A percentile compares a stretch with the other conserved stretches of the same genome.
Conservation (phyloP, 2,888 invertebrate genomes). For the Serrognathus titanus region DNA sequence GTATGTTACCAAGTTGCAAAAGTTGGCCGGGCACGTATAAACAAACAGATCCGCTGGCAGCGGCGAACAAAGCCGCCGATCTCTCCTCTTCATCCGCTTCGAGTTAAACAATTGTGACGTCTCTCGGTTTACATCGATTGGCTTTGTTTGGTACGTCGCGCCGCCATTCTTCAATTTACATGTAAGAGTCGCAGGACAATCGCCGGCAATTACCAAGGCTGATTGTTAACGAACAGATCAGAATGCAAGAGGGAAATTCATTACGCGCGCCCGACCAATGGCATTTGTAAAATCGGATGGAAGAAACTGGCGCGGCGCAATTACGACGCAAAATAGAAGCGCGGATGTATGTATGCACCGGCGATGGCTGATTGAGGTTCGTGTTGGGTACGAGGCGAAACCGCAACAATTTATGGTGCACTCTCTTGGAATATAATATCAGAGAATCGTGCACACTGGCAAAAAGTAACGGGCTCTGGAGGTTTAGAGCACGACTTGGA, state of each 20-base stretch:
- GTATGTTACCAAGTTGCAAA: not conserved
- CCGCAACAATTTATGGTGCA: constrained; percentile 29
- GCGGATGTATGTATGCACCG: not conserved
- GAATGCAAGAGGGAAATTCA: too few species aligned
- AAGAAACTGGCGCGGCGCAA: not conserved
- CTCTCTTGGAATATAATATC: not conserved
- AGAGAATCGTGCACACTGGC: not conserved
- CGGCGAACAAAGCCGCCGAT: constrained; percentile 27
- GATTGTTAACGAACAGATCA: constrained; percentile 9
- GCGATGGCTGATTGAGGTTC: constrained; percentile 27
- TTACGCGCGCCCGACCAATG: not conserved
- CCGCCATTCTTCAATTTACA: constrained; percentile 31
- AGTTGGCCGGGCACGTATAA: constrained; percentile 17
- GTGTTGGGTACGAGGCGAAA: constrained; percentile 29
- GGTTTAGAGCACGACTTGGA: too few species aligned
- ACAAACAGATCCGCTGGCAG: constrained; percentile 33
- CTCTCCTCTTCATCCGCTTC: constrained; percentile 31
- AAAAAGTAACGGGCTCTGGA: not conserved
- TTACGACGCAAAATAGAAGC: not conserved
- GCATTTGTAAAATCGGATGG: not conserved
- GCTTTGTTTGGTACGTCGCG: constrained; percentile 9
- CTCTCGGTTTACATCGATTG: constrained; percentile 36
- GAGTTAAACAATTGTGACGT: constrained; percentile 21
- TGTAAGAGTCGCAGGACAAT: constrained; percentile 35
- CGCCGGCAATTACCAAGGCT: constrained; percentile 29